These are phyloP conservation scores for Oncorhynchus masou DNA, from an alignment of 2,113 vertebrate species.

Conservation along the genomic window DNA sequence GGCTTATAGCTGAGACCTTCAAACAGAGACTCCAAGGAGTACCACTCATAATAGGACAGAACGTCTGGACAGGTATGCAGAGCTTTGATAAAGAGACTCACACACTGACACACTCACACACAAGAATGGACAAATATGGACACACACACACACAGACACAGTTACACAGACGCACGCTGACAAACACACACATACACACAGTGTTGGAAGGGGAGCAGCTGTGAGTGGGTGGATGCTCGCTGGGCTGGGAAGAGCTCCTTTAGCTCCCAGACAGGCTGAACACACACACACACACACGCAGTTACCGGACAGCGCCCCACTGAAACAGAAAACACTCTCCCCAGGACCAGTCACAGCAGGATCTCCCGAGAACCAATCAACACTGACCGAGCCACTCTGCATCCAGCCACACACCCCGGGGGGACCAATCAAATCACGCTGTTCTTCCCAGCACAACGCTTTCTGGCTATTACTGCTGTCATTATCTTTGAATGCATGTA, in stretches of 20 bases:
- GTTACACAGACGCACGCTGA: not conserved
- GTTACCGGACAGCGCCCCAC: not conserved
- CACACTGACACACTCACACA: slow-evolving; percentile 12
- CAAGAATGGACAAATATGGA: too few relatives aligned
- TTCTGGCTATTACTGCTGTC: not conserved
- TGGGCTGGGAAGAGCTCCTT: slow-evolving; percentile 49
- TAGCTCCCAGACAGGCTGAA: slow-evolving; percentile 37
- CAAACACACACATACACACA: slow-evolving; percentile 17
- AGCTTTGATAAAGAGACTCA: slow-evolving; percentile 28
- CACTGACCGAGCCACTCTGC: not conserved
- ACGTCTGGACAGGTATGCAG: slow-evolving; percentile 29
- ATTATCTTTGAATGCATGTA: not conserved
- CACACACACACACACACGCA: slow-evolving; percentile 13
- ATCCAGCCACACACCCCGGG: not conserved
- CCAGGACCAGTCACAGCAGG: not conserved
- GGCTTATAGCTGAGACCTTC: not conserved
- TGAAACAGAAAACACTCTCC: not conserved
- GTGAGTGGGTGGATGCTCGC: slow-evolving; percentile 60
- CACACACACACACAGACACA: slow-evolving; percentile 8
- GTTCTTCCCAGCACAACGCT: not conserved
- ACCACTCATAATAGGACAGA: slow-evolving; percentile 36
- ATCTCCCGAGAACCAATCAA: not conserved
- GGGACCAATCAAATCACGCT: not conserved
- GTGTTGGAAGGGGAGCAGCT: slow-evolving; percentile 56
- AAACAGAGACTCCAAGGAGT: slow-evolving; percentile 10